Percentiles rank a stretch among this genome's conserved stretches.
These are phyloP conservation scores for Agapornis roseicollis DNA, from an alignment of 2,113 vertebrate genomes.

Conservation along the genomic window DNA sequence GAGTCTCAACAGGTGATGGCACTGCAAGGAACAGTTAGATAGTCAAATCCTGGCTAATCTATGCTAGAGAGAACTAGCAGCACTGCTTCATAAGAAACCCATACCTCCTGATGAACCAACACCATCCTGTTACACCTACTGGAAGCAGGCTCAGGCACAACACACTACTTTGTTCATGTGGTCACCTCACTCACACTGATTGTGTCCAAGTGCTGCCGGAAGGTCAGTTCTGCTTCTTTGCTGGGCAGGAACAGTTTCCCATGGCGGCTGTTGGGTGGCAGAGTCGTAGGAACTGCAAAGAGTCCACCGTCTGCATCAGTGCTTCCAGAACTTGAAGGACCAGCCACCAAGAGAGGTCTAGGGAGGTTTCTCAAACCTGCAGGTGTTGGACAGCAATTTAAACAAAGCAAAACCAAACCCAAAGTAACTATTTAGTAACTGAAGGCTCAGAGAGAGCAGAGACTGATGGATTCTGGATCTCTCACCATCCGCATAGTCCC, in stretches of 20 bases:
- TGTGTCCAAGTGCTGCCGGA: constrained; percentile 92
- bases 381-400: background rate
- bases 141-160: background rate
- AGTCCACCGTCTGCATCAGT: constrained; percentile 84
- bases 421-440: background rate
- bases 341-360: constrained; percentile 84
- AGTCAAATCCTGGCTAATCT: background rate
- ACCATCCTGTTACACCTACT: background rate
- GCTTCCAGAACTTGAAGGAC: constrained; percentile 68
- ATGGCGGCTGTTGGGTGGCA: constrained; percentile 93
- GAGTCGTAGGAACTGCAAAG: constrained; percentile 92
- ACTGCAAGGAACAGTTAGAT: background rate
- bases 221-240: constrained; percentile 90
- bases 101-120: background rate
- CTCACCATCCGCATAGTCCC: background rate
- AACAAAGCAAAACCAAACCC: background rate
- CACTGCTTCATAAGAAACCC: background rate
- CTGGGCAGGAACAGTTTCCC: constrained; percentile 91
- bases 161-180: background rate
- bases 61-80: background rate
- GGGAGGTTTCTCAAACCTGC: constrained; percentile 86
- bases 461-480: background rate
- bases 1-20: background rate
- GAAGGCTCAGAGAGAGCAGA: background rate
- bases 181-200: constrained; percentile 84